Percentiles rank a stretch among this genome's conserved stretches.
phyloP scores from a whole-genome alignment of 1,140 invertebrate genomes.

The Mycetomoellerius zeteki region DNA sequence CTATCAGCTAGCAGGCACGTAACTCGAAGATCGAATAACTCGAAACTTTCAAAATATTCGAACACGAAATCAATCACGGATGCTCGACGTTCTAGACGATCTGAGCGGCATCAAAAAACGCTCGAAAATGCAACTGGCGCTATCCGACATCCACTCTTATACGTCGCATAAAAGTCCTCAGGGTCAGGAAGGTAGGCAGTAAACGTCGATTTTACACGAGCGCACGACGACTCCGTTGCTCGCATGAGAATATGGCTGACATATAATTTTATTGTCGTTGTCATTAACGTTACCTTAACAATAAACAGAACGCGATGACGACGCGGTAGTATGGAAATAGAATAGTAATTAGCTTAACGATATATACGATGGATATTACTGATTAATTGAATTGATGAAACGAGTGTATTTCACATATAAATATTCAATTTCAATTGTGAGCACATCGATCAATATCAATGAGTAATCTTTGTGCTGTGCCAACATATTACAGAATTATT shows the following conservation, averaged over 20 bases:
- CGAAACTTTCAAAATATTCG: not conserved
- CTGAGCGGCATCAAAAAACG: not conserved
- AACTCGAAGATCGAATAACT: not conserved
- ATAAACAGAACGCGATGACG: not conserved
- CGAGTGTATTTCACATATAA: not conserved
- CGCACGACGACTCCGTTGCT: not conserved
- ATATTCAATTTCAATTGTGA: conserved; percentile 19
- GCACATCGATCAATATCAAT: not conserved
- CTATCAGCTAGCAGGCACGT: not conserved
- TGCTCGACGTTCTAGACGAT: not conserved
- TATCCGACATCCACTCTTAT: conserved; percentile 23
- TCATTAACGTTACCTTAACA: not conserved
- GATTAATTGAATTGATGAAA: not conserved
- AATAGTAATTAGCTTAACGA: not conserved
- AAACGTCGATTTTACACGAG: not conserved
- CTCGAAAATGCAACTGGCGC: not conserved
- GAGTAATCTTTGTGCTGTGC: not conserved
- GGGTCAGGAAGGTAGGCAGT: conserved; percentile 23
- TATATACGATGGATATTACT: not conserved
- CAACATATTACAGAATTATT: not conserved
- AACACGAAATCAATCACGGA: not conserved
- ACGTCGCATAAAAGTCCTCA: not conserved
- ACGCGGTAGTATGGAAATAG: not conserved
- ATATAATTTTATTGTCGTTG: conserved; percentile 31
- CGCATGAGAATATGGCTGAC: conserved; percentile 2